These are phyloP conservation scores for Octopus sinensis DNA, from an alignment of 1,140 invertebrate species.

Conservation along the genomic window DNA sequence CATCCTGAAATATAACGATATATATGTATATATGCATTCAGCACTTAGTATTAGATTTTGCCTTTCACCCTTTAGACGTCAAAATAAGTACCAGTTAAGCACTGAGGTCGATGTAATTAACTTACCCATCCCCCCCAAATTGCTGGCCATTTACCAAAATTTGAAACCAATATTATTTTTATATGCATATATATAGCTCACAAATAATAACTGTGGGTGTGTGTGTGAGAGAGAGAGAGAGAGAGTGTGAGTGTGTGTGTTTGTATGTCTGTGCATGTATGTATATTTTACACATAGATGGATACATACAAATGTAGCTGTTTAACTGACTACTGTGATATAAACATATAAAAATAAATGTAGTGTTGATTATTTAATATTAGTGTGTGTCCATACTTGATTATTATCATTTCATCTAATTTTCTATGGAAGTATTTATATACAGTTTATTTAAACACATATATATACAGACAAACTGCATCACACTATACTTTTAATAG, in stretches of 20 bases:
- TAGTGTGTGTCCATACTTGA: neutral
- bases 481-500: neutral
- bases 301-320: neutral
- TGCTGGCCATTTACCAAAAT: neutral
- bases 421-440: neutral
- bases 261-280: neutral
- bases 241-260: conserved; percentile 12
- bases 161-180: neutral
- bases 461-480: neutral
- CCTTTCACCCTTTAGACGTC: neutral
- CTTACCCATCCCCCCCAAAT: neutral
- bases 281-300: neutral
- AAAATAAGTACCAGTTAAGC: neutral
- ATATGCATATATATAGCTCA: neutral
- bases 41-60: too few species aligned
- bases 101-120: neutral
- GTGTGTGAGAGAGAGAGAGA: neutral
- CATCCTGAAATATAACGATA: too few species aligned
- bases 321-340: neutral
- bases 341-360: neutral
- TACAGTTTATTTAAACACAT: neutral
- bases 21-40: too few species aligned
- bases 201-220: neutral
- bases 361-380: neutral
- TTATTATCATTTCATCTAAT: neutral